phyloP scores from a whole-genome alignment of 2,888 invertebrate genomes.

The Harpagoxenus sublaevis region DNA sequence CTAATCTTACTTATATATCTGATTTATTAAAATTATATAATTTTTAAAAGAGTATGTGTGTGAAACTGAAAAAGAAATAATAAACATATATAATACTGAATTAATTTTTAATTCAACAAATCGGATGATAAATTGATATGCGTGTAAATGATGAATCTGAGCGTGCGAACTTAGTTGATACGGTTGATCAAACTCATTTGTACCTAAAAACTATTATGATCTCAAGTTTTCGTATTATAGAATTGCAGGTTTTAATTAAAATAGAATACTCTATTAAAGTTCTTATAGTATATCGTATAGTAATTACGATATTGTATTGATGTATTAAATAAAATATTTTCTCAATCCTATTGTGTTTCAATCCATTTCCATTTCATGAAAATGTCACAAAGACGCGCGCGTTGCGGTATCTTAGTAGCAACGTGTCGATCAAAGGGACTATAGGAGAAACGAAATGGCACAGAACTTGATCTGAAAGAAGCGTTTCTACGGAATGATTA shows the following conservation, averaged over 20 bases:
- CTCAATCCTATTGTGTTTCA: neutral
- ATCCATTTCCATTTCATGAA: neutral
- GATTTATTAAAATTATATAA: slow-evolving; percentile 4
- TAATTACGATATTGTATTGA: neutral
- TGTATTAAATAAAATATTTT: neutral
- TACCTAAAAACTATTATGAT: neutral
- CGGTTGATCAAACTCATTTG: neutral
- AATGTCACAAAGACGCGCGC: slow-evolving; percentile 18
- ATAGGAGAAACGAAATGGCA: slow-evolving; percentile 29
- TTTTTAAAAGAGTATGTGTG: neutral
- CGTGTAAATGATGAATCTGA: neutral
- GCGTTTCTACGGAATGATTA: slow-evolving; percentile 68
- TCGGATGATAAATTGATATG: neutral
- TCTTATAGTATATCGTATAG: neutral
- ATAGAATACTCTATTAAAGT: neutral
- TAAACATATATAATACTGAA: neutral
- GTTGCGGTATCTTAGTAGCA: slow-evolving; percentile 12
- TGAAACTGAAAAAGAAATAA: neutral
- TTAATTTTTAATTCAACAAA: slow-evolving; percentile 1
- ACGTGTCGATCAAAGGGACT: slow-evolving; percentile 12
- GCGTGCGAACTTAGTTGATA: neutral
- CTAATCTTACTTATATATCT: neutral
- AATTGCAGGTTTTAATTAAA: neutral
- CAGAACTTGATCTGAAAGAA: slow-evolving; percentile 65
- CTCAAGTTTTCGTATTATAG: neutral